These are phyloP conservation scores for Tautogolabrus adspersus DNA, from an alignment of 2,113 vertebrate species.

Conservation along the genomic window DNA sequence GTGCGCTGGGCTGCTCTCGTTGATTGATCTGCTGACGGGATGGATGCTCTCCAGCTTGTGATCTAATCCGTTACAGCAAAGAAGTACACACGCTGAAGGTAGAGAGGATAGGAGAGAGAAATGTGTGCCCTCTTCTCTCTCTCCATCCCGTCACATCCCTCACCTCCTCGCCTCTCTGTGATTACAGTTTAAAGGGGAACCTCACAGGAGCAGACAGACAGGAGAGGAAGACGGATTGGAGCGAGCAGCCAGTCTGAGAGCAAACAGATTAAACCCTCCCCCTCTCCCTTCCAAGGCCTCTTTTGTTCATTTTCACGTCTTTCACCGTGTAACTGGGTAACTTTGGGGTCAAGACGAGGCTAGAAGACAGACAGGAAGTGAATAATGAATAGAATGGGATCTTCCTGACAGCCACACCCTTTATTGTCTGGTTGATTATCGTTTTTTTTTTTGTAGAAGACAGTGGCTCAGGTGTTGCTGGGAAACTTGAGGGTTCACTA, in stretches of 20 bases:
- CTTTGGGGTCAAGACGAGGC: slow-evolving; percentile 41
- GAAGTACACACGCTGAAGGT: slow-evolving; percentile 30
- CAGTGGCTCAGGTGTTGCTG: slow-evolving; percentile 18
- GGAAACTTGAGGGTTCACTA: slow-evolving; percentile 9
- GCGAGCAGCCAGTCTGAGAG: slow-evolving; percentile 41
- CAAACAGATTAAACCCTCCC: slow-evolving; percentile 59
- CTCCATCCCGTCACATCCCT: slow-evolving; percentile 43
- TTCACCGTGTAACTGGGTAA: slow-evolving; percentile 20
- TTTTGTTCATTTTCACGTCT: slow-evolving; percentile 47
- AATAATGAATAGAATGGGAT: slow-evolving; percentile 41
- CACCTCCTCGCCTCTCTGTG: slow-evolving; percentile 51
- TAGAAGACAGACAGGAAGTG: slow-evolving; percentile 17
- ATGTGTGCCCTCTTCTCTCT: slow-evolving; percentile 16
- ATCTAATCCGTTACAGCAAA: slow-evolving; percentile 63
- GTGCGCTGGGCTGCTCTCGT: slow-evolving; percentile 26
- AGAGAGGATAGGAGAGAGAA: slow-evolving; percentile 30
- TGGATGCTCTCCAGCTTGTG: slow-evolving; percentile 60
- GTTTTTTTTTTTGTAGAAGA: background rate
- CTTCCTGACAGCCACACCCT: slow-evolving; percentile 19
- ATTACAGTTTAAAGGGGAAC: slow-evolving; percentile 67
- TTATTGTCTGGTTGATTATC: slow-evolving; percentile 26
- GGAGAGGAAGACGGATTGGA: slow-evolving; percentile 47
- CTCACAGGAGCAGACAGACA: slow-evolving; percentile 56
- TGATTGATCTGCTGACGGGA: slow-evolving; percentile 70
- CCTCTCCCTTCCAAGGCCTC: slow-evolving; percentile 16